Conservation (phyloP, 2,113 vertebrate species). For the human (Homo sapiens) region DNA sequence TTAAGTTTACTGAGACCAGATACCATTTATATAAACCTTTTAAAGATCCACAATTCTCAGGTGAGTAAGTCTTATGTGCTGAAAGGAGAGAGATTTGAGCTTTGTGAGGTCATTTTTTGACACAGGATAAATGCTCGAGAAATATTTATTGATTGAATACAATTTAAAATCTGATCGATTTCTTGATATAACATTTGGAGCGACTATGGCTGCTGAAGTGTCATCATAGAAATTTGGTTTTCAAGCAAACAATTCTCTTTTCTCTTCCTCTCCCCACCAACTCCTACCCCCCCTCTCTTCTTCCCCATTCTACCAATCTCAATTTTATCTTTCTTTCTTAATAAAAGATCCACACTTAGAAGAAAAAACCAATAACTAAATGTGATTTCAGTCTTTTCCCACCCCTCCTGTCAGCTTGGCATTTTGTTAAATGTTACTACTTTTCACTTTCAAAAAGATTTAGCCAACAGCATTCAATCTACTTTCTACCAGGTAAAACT, state of each 20-base stretch:
- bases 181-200: slow-evolving; percentile 46
- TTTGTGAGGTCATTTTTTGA: slow-evolving; percentile 62
- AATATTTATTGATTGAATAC: slow-evolving; percentile 69
- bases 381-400: slow-evolving; percentile 73
- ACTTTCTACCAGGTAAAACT: slow-evolving; percentile 83
- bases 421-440: slow-evolving; percentile 84
- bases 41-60: slow-evolving; percentile 7
- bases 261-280: neutral
- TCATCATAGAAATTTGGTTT: slow-evolving; percentile 1
- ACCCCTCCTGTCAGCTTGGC: slow-evolving; percentile 79
- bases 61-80: neutral
- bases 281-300: neutral
- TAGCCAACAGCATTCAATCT: slow-evolving; percentile 81
- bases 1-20: slow-evolving; percentile 18
- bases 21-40: slow-evolving; percentile 42
- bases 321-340: slow-evolving; percentile 49
- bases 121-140: slow-evolving; percentile 56
- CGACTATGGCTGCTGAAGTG: neutral
- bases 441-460: slow-evolving; percentile 84
- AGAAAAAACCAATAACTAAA: slow-evolving; percentile 65
- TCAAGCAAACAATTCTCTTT: slow-evolving; percentile 41
- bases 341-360: slow-evolving; percentile 61
- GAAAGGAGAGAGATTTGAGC: slow-evolving; percentile 47
- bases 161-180: slow-evolving; percentile 63
- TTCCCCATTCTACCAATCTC: neutral